phyloP scores from a whole-genome alignment of 2,113 vertebrate species.

The Scartelaos histophorus region DNA sequence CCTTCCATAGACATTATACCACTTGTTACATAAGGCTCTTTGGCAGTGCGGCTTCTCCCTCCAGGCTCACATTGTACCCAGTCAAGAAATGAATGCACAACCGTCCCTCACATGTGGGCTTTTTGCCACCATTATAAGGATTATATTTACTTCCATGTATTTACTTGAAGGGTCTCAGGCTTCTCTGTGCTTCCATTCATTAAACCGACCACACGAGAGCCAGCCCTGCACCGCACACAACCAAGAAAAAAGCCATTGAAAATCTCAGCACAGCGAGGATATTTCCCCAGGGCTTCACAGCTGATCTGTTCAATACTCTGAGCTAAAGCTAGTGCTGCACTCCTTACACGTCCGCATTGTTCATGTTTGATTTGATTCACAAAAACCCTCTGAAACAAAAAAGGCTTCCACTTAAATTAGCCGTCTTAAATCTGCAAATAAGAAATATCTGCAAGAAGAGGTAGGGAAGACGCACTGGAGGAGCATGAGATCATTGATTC shows the following conservation, averaged over 20 bases:
- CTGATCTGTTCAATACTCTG: conserved; percentile 37
- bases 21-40: conserved; percentile 70
- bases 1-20: conserved; percentile 71
- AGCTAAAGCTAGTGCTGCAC: conserved; percentile 17
- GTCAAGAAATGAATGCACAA: conserved; percentile 58
- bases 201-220: conserved; percentile 39
- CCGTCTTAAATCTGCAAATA: background rate
- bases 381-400: conserved; percentile 6
- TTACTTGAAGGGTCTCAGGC: conserved; percentile 20
- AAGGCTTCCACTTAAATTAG: background rate
- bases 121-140: conserved; percentile 23
- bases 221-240: conserved; percentile 14
- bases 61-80: conserved; percentile 63
- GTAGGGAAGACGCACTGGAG: background rate
- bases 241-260: conserved; percentile 14
- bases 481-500: background rate
- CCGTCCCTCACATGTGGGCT: conserved; percentile 15
- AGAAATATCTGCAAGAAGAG: background rate
- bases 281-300: conserved; percentile 25
- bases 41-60: conserved; percentile 58
- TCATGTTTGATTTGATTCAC: conserved; percentile 3
- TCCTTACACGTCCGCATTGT: background rate
- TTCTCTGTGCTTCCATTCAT: conserved; percentile 44
- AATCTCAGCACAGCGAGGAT: background rate
- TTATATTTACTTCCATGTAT: conserved; percentile 43